phyloP scores from a whole-genome alignment of 2,113 vertebrate species.

The Crotalus tigris region DNA sequence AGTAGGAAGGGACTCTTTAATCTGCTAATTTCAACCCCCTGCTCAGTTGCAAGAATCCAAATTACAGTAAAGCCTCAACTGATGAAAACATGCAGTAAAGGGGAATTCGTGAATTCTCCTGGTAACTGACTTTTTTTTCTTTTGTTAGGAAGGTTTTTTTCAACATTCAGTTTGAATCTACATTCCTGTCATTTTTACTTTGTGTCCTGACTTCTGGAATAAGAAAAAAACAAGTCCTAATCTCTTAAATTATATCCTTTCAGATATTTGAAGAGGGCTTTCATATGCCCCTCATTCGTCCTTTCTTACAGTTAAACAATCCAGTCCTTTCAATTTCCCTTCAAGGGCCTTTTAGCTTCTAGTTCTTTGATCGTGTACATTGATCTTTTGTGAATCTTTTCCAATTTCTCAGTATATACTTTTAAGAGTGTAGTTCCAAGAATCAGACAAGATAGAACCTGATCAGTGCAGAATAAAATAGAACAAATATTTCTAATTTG shows the following conservation, averaged over 20 bases:
- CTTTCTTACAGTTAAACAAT: not conserved
- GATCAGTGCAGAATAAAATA: not conserved
- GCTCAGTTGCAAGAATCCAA: not conserved
- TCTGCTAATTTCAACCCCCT: not conserved
- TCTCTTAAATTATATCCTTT: not conserved
- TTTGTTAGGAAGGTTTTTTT: not conserved
- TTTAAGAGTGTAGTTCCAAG: not conserved
- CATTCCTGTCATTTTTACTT: not conserved
- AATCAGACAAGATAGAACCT: not conserved
- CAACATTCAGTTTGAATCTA: not conserved
- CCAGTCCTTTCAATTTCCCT: not conserved
- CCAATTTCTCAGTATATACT: not conserved
- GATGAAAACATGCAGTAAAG: not conserved
- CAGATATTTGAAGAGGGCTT: not conserved
- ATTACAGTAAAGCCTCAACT: not conserved
- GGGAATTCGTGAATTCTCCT: not conserved
- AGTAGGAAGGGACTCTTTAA: not conserved
- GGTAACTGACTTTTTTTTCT: not conserved
- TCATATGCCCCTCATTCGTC: not conserved
- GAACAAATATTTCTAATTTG: not conserved
- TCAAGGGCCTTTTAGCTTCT: not conserved
- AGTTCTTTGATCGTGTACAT: not conserved
- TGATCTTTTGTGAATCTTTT: not conserved
- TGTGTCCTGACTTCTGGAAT: not conserved
- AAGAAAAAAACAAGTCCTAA: not conserved